Conservation (phyloP, 30 jellyfish, hydroid and myxozoan genomes). For the Hydra vulgaris region DNA sequence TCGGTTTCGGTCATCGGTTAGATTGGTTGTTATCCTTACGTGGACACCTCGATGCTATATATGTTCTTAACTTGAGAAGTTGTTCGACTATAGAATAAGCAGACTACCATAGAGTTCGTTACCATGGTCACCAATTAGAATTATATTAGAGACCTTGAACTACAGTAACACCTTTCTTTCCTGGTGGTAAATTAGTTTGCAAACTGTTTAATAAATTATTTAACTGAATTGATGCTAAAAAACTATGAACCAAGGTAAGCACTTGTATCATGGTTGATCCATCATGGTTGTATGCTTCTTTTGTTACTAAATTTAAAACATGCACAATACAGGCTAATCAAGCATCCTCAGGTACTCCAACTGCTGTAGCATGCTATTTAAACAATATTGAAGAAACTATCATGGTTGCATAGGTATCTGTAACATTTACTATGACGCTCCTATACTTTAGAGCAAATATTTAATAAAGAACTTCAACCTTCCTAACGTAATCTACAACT, state of each 20-base stretch:
- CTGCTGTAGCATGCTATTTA: background rate
- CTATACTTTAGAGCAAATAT: background rate
- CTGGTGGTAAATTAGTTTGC: background rate
- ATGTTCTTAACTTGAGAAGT: background rate
- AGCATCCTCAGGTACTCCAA: background rate
- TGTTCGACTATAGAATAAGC: background rate
- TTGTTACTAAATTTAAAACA: background rate
- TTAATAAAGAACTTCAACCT: background rate
- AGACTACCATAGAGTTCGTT: background rate
- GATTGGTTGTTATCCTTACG: background rate
- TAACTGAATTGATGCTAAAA: background rate
- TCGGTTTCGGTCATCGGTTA: background rate
- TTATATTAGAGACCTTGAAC: background rate
- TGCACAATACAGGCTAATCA: background rate
- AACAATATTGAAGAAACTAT: background rate
- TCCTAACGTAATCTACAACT: background rate
- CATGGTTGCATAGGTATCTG: background rate
- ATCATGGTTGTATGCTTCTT: background rate
- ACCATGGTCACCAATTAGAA: no score
- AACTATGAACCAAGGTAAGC: background rate
- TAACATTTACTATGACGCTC: background rate
- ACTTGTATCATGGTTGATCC: background rate
- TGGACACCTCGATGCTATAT: background rate
- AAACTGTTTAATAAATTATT: no score
- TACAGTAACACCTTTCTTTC: background rate